Evolutionary conservation across 2,888 invertebrate genomes (phyloP).

Genomic region (Tetrapedia diversipes): DNA sequence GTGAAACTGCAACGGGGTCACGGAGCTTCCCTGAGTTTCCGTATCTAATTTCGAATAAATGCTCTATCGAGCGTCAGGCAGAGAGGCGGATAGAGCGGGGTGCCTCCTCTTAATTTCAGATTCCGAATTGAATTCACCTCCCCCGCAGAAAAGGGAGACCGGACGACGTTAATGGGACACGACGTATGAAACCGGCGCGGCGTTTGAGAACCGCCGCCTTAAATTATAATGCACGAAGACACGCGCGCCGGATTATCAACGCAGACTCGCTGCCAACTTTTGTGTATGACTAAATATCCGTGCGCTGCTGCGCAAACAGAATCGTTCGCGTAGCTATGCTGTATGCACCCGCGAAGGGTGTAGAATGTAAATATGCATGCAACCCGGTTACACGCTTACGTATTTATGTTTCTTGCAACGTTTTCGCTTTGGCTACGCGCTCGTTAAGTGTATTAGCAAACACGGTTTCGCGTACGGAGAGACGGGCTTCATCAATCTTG

Average conservation of each 20-base stretch:
- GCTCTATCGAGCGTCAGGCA: conserved; percentile 11
- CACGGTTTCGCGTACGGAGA: no score
- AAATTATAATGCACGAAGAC: conserved; percentile 18
- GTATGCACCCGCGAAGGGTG: not conserved
- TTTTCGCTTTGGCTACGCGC: not conserved
- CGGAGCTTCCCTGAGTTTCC: conserved; percentile 35
- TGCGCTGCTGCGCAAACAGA: not conserved
- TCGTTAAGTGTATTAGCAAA: not conserved
- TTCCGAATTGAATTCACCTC: conserved; percentile 20
- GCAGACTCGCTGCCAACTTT: not conserved
- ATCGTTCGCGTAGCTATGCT: not conserved
- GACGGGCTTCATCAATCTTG: no score
- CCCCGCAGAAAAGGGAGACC: not conserved
- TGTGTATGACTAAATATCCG: conserved; percentile 5
- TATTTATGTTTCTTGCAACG: not conserved
- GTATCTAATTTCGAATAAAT: conserved; percentile 42
- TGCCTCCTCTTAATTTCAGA: conserved; percentile 20
- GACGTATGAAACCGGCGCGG: not conserved
- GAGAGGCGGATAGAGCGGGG: no score
- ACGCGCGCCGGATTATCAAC: conserved; percentile 7
- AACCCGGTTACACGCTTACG: not conserved
- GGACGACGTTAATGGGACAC: conserved; percentile 28
- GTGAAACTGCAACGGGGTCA: conserved; percentile 45
- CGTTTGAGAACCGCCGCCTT: not conserved
- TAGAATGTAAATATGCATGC: conserved; percentile 2